Base-by-base conservation (phyloP, 2,113 vertebrate genomes). In the Ceyx melanurus region DNA sequence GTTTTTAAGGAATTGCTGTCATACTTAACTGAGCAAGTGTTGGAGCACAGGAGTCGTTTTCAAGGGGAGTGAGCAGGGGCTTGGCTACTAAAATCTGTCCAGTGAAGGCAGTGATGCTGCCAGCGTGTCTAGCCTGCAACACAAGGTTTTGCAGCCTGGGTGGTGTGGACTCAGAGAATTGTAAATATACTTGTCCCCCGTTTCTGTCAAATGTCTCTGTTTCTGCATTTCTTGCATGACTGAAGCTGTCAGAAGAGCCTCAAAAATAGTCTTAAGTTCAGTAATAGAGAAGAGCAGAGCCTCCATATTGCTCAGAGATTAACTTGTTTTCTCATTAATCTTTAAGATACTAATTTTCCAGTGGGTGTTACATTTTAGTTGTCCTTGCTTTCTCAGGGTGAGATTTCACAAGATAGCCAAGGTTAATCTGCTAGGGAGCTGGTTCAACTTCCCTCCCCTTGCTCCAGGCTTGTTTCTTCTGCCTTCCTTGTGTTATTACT, bases 131-230 rank as follows among this genome's bases (percentile, higher is more conserved):
- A 40, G 22, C 22, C 35, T 76, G 0, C 16, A 35, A 22, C 2
- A 0, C 18, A 28, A 10, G 11, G 29, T 77, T 79, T 76, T 76
- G 62, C 29, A 65, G n/a, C 45, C 54, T 11, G 68, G 48, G 45
- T 18, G 7, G 2, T 57, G 10, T 33, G 8, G n/a, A 53, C 35
- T 88, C 7, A 3, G 29, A 13, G 65, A 42, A 35, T 53, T 45
- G 48, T 57, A 68, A 61, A 45, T 79, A 17, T 6, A 16, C 9
- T n/a, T 72, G 5, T 28, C 35, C 35, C 35, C 15, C 65, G 0
- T 43, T 5, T 2, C 1, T 57, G 14, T 21, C 35, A 54, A 40
- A 40, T 0, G 0, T 53, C 13, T 31, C 14, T 40, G 4, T 78
- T 67, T 29, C 40, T 20, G 0, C 13, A 7, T 45, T 25, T 82